Conservation (phyloP, 2,797 vertebrate species). For the Hemitrygon akajei region DNA sequence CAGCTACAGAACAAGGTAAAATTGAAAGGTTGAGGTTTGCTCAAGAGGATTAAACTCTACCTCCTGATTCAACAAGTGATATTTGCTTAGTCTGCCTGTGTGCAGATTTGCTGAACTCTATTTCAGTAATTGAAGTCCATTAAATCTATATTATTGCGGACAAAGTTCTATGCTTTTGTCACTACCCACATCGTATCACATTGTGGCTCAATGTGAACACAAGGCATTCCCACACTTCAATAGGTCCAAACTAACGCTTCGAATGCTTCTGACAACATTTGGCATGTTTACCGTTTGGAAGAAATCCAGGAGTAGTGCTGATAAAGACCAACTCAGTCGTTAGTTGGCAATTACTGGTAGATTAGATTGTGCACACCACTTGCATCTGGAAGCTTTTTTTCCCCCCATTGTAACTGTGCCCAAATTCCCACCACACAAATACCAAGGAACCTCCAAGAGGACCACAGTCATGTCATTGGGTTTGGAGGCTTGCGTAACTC, state of each 20-base stretch:
- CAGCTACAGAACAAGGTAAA: neutral
- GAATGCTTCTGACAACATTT: neutral
- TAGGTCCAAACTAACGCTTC: neutral
- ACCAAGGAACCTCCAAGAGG: too few species aligned
- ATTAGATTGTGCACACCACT: too few species aligned
- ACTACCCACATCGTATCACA: neutral
- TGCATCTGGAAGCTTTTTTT: too few species aligned
- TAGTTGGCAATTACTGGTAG: too few species aligned
- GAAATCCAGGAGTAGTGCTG: neutral
- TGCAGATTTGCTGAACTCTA: neutral
- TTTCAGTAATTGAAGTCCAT: neutral
- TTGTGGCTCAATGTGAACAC: neutral
- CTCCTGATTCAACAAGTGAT: neutral
- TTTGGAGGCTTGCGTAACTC: too few species aligned
- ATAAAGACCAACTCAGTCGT: neutral
- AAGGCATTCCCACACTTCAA: neutral
- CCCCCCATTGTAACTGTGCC: too few species aligned
- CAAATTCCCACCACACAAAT: too few species aligned
- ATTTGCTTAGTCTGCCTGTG: neutral
- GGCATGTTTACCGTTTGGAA: neutral
- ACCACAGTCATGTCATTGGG: too few species aligned
- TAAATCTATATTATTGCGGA: neutral
- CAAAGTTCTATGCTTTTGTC: neutral
- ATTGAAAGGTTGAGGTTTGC: neutral
- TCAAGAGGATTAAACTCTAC: neutral